Base-by-base conservation (phyloP, 2,888 invertebrate genomes). In the Bruchidius siliquastri region DNA sequence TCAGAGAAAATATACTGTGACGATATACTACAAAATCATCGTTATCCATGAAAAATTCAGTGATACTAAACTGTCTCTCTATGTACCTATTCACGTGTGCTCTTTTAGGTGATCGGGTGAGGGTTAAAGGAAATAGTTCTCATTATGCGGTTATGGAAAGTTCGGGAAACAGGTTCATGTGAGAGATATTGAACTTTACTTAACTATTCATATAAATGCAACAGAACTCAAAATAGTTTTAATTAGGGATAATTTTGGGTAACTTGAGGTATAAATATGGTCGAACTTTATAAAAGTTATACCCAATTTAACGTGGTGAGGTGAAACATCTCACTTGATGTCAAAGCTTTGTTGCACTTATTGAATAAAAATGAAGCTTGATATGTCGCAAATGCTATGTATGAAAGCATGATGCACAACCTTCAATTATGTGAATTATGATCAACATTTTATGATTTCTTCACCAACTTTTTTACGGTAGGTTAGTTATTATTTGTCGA, bases 31-130 rank as follows among this genome's bases (percentile, higher is more conserved):
- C 49, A 49, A 13, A 49, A 49, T 49, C 49, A 49, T 30, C 49
- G 18, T 18, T 49, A 26, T 49, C 49, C 6, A 49, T 49, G 18
- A 49, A 49, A 49, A 49, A 49, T 49, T 49, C 49, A 13, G 49
- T 49, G 18, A 49, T 49, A 49, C 49, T 75, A 70, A 73, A 74
- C 74, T 73, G 81, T 85, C 86, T 86, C 86, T 86, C 86, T 86
- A 86, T 86, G 86, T 86, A 86, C 85, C 84, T 82, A 82, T 82
- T 81, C 79, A 82, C 83, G 84, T 83, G 83, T 83, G 83, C 83
- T 82, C 83, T 76, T 79, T 76, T 21, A 75, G 81, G 82, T 21
- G 20, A 20, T 49, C 8, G 32, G 71, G 26, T 68, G 10, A 21
- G 10, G 67, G 67, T 20, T 8, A 13, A 49, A 49, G 49, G 49